Conservation (phyloP, 2,797 vertebrate species). For the Mus spretus region DNA sequence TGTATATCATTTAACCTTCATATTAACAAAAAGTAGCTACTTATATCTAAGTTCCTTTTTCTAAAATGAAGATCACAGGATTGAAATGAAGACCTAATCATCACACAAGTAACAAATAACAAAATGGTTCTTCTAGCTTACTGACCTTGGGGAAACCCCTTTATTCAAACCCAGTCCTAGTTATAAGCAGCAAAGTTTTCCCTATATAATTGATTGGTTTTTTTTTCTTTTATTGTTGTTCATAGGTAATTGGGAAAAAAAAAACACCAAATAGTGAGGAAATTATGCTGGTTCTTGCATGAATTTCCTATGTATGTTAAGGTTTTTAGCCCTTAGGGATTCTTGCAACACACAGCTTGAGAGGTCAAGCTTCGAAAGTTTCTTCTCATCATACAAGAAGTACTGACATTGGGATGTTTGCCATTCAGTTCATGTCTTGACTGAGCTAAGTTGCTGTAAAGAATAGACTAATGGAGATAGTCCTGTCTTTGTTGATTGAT, state of each 20-base stretch:
- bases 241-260: background rate
- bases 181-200: background rate
- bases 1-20: conserved; percentile 26
- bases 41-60: background rate
- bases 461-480: background rate
- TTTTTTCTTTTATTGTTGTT: background rate
- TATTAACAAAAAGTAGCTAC: background rate
- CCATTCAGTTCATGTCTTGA: background rate
- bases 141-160: background rate
- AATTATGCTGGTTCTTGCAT: background rate
- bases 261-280: background rate
- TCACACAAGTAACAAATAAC: background rate
- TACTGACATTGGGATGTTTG: background rate
- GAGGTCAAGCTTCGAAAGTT: background rate
- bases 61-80: background rate
- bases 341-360: background rate
- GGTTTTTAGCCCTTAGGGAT: background rate
- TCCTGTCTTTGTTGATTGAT: background rate
- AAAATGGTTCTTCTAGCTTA: conserved; percentile 18
- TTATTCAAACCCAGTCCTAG: background rate
- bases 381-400: background rate
- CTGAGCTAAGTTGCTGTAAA: background rate
- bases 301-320: background rate
- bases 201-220: background rate
- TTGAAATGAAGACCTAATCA: background rate